Evolutionary conservation across 2,113 vertebrate species (phyloP), one percentile per base, ranked within the genome.

Genomic region (Polypterus senegalus): DNA sequence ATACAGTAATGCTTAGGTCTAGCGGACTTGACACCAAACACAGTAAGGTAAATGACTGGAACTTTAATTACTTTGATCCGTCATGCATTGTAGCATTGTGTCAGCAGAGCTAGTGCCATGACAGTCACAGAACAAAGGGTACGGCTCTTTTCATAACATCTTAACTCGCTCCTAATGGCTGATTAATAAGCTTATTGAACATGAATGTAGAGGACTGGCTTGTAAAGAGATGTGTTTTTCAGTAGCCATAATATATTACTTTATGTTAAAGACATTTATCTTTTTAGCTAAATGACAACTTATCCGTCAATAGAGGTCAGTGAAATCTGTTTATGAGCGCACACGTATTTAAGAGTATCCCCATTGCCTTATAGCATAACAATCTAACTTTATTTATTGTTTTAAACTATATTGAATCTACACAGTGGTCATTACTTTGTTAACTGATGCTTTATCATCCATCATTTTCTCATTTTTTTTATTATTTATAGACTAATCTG

Each of bases 1-100:
- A 74, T 78, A 69, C 59, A 76, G 66, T 67, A 57, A 76, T 81
- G 75, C 76, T 80, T 79, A 88, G 80, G 76, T 76, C 81, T 83
- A 81, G 80, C 83, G 79, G 80, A 81, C 76, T 82, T 90, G 88
- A 88, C 86, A 86, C 71, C 77, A 82, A 89, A 86, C 83, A 83
- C 70, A 86, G 83, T 86, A 92, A 93, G 88, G 89, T 92, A 91
- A 93, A 90, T 91, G 88, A 94, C 85, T 92, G 86, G 87, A 92
- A 91, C 85, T 91, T 94, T 94, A 92, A 94, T 95, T 93, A 93
- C 86, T 90, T 91, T 92, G 88, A 91, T 89, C 89, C 77, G 73
- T 92, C 91, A 92, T 90, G 89, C 88, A 86, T 90, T 79, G 83
- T 86, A 89, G 86, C 84, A 80, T 81, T 82, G 78, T 89, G 88